phyloP scores from a whole-genome alignment of 2,113 vertebrate species.

The Nyctibius bracteatus region DNA sequence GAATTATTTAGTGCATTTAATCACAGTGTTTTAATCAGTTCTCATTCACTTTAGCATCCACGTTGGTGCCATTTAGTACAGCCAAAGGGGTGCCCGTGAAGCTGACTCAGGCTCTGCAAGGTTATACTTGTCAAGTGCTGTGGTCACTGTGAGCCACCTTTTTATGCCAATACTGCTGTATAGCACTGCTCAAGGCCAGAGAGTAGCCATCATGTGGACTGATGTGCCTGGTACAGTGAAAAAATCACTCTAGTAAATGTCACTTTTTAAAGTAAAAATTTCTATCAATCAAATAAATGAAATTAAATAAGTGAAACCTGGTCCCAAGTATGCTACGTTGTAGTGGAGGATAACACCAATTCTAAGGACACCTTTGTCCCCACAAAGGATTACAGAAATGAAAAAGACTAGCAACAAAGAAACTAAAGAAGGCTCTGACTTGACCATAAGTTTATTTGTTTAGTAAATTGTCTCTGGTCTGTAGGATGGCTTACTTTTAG shows the following conservation, averaged over 20 bases:
- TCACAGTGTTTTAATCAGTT: neutral
- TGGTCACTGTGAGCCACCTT: neutral
- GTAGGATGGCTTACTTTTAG: neutral
- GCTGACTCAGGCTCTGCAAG: neutral
- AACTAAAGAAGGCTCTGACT: neutral
- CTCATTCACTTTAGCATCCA: neutral
- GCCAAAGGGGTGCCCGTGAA: neutral
- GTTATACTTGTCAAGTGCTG: neutral
- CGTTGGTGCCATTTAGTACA: neutral
- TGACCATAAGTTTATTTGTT: neutral
- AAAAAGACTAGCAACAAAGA: neutral
- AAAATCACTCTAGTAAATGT: neutral
- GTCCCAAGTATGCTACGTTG: rapidly evolving
- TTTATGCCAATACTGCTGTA: neutral
- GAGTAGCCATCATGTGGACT: neutral
- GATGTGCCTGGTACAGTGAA: neutral
- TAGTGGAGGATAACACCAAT: neutral
- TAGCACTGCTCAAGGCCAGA: neutral
- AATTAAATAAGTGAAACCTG: neutral
- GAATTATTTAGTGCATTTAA: neutral
- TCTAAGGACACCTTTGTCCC: neutral
- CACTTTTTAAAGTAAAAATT: neutral
- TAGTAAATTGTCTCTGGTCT: neutral
- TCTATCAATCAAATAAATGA: neutral
- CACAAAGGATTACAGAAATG: neutral